A percentile compares a stretch with the other conserved stretches of the same genome.
These are phyloP conservation scores for Chaetops frenatus DNA, from an alignment of 2,113 vertebrate species.

Conservation along the genomic window DNA sequence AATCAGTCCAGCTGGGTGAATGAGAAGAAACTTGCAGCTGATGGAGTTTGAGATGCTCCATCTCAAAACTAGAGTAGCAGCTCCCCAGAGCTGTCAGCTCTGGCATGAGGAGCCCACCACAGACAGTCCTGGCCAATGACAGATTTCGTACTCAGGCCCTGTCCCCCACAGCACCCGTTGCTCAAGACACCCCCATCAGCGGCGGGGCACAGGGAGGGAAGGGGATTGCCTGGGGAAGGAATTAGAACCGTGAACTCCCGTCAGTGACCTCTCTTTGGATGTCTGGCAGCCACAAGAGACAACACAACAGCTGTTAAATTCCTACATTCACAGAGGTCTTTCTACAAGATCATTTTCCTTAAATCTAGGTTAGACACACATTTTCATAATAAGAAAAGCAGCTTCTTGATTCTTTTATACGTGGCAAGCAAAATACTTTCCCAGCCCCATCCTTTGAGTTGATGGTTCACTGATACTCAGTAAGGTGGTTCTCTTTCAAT, in stretches of 20 bases:
- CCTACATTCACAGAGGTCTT: not conserved
- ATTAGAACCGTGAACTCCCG: not conserved
- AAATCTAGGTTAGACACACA: not conserved
- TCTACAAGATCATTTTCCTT: not conserved
- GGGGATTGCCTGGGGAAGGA: not conserved
- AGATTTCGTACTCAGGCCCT: not conserved
- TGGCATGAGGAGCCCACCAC: not conserved
- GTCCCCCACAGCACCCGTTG: not conserved
- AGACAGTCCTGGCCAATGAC: rapidly evolving
- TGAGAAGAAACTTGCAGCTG: not conserved
- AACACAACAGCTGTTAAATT: not conserved
- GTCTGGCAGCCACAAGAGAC: not conserved
- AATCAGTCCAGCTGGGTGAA: not conserved
- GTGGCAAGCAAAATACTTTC: not conserved
- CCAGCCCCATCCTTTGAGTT: not conserved
- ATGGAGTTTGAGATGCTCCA: not conserved
- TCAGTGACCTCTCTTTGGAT: not conserved
- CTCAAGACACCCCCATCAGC: not conserved
- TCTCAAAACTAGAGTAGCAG: not conserved
- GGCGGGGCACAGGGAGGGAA: rapidly evolving
- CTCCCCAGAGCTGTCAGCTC: not conserved
- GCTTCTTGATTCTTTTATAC: not conserved
- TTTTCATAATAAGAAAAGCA: not conserved
- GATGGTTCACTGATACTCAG: not conserved
- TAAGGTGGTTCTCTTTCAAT: not conserved